phyloP scores from a whole-genome alignment of 2,797 vertebrate genomes.

The Ibycter americanus region DNA sequence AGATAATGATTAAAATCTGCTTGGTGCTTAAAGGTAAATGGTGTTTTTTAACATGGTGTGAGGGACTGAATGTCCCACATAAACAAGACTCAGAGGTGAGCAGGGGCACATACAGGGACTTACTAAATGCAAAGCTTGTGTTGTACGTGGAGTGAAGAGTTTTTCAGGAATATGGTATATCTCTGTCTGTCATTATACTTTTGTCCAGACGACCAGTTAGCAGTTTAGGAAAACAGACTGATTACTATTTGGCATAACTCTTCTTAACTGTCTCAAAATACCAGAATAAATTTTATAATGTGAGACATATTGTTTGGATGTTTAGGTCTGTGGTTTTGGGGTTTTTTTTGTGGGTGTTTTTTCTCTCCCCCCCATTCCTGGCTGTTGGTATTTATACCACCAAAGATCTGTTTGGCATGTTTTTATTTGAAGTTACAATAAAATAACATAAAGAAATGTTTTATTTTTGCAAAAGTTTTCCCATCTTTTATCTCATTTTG shows the following conservation, averaged over 20 bases:
- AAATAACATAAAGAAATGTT: conserved; percentile 5
- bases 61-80: not conserved
- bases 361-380: not conserved
- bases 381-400: not conserved
- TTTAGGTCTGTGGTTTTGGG: not conserved
- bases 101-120: not conserved
- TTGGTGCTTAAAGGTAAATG: not conserved
- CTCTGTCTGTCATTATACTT: not conserved
- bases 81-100: not conserved
- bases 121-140: not conserved
- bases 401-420: not conserved
- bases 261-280: not conserved
- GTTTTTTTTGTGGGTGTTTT: too few relatives aligned
- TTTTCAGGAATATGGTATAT: not conserved
- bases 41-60: not conserved
- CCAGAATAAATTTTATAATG: not conserved
- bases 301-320: not conserved
- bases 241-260: not conserved
- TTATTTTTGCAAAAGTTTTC: not conserved
- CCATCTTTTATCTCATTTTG: conserved; percentile 5
- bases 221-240: not conserved
- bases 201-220: not conserved
- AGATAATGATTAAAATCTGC: conserved; percentile 47
- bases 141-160: not conserved
- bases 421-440: not conserved